These are phyloP conservation scores for Cavia porcellus DNA, from an alignment of 2,113 vertebrate genomes.

Conservation along the genomic window DNA sequence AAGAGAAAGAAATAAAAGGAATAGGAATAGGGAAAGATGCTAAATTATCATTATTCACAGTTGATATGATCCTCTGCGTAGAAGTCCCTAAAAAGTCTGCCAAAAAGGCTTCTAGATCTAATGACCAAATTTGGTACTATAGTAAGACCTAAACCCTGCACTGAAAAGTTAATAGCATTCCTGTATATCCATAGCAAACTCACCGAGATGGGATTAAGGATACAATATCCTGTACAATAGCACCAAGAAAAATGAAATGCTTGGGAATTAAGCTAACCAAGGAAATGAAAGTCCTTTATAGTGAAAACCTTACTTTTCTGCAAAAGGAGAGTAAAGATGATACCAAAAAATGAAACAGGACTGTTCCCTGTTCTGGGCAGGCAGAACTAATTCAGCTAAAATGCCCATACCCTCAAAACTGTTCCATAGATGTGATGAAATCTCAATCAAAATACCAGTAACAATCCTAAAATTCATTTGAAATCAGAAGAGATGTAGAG, in stretches of 20 bases:
- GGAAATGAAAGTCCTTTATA: background rate
- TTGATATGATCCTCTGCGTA: background rate
- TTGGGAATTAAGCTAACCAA: background rate
- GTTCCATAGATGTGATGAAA: background rate
- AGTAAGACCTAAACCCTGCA: background rate
- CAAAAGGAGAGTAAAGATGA: background rate
- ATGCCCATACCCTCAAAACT: background rate
- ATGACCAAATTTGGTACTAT: background rate
- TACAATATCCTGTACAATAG: background rate
- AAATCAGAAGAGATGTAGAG: background rate
- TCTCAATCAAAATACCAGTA: background rate
- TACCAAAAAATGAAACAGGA: background rate
- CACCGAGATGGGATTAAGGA: background rate
- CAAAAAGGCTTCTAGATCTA: background rate
- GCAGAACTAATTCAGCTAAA: background rate
- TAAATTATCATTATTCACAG: no score
- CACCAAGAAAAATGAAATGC: background rate
- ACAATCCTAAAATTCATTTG: background rate
- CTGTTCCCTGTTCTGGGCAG: background rate
- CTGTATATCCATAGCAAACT: background rate
- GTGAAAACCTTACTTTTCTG: background rate
- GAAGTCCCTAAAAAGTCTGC: background rate
- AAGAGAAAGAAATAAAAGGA: no score
- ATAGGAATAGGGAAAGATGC: no score
- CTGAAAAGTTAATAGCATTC: background rate